phyloP scores from a whole-genome alignment of 1,140 invertebrate genomes.

The Pemphigus obesinymphae region DNA sequence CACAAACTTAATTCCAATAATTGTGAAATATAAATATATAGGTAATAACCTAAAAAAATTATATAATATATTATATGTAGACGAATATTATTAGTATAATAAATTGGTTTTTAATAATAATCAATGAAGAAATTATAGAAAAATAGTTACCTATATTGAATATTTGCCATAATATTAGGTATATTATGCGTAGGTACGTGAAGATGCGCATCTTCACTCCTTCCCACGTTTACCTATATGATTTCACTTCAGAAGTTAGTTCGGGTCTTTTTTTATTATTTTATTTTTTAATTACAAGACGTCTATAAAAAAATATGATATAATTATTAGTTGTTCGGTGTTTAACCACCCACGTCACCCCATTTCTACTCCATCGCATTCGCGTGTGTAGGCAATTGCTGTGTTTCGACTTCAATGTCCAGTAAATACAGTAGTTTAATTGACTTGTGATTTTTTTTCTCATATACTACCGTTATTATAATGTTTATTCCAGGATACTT shows the following conservation, averaged over 20 bases:
- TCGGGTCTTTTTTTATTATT: not conserved
- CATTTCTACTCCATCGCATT: not conserved
- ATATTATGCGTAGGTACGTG: too few species aligned
- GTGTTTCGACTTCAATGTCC: not conserved
- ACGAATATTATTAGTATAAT: too few species aligned
- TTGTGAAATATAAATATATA: too few species aligned
- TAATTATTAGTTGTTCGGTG: not conserved
- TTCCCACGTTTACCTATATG: not conserved
- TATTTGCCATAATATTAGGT: too few species aligned
- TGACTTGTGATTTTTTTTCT: not conserved
- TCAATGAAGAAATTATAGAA: too few species aligned
- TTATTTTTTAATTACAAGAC: slow-evolving; percentile 6
- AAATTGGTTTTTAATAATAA: too few species aligned
- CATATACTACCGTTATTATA: not conserved
- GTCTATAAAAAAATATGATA: not conserved
- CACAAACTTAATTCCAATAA: not conserved
- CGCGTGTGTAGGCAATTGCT: not conserved
- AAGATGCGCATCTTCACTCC: not conserved
- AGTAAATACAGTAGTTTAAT: not conserved
- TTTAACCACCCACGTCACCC: slow-evolving; percentile 13
- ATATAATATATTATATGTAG: too few species aligned
- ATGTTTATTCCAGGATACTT: too few species aligned
- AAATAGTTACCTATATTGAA: too few species aligned
- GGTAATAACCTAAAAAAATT: too few species aligned
- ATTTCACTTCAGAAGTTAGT: not conserved